Evolutionary conservation across 2,888 invertebrate genomes (phyloP).

Genomic region (Drosophila siamana): DNA sequence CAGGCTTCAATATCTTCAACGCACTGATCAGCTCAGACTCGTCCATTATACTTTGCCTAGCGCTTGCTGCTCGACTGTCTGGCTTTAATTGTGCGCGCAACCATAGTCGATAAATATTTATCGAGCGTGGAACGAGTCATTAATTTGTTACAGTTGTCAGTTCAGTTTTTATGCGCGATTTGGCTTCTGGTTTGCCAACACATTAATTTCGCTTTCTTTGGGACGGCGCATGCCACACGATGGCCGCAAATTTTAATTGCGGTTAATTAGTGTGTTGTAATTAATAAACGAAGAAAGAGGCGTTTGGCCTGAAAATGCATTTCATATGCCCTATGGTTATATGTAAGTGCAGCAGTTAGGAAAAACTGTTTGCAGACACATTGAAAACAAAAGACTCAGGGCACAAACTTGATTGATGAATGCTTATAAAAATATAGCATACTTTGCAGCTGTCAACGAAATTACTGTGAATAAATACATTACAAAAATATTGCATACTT

Average conservation of each 20-base stretch:
- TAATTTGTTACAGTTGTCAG: conserved; percentile 58
- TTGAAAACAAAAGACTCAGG: conserved; percentile 47
- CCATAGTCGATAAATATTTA: conserved; percentile 68
- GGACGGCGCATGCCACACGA: conserved; percentile 36
- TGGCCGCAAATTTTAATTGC: conserved; percentile 35
- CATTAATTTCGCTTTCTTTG: conserved; percentile 42
- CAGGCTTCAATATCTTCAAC: conserved; percentile 20
- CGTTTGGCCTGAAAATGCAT: not conserved
- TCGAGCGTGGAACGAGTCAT: conserved; percentile 30
- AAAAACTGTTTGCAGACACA: not conserved
- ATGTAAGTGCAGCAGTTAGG: not conserved
- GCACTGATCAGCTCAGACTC: not conserved
- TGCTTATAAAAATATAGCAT: not conserved
- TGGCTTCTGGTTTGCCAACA: conserved; percentile 25
- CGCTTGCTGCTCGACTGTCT: not conserved
- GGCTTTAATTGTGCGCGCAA: conserved; percentile 49
- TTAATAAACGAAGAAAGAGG: not conserved
- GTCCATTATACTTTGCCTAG: conserved; percentile 29
- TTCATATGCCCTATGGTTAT: conserved; percentile 12
- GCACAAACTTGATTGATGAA: conserved; percentile 48
- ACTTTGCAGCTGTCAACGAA: not conserved
- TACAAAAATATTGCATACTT: conserved; percentile 10
- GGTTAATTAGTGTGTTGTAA: conserved; percentile 22
- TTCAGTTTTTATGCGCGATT: conserved; percentile 36
- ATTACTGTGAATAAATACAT: fast-evolving